Base-by-base conservation (phyloP, 2,797 vertebrate species). In the Fistularia commersonii region DNA sequence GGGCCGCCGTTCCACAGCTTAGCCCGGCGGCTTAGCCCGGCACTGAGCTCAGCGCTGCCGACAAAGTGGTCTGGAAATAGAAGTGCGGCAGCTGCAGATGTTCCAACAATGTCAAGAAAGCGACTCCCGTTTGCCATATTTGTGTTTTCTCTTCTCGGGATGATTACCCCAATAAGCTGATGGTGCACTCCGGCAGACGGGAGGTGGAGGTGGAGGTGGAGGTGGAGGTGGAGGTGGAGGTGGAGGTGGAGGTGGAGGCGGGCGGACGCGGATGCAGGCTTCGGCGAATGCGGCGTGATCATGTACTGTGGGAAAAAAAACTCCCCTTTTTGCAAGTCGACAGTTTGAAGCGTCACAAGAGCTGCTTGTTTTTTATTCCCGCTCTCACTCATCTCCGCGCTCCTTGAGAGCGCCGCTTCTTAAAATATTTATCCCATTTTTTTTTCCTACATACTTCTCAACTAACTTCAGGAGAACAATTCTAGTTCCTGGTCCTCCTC, bases 101-200 rank as follows among this genome's bases (percentile, higher is more conserved):
- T 69, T 85, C 48, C 42, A 71, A 80, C 80, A 73, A 64, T 71
- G 74, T 77, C 1, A 41, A 60, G 63, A 59, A 75, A 61, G 36
- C 43, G 10, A 48, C 59, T 47, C 54, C 49, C 3, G 12, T 55
- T 74, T 72, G 72, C 73, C 66, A 72, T 79, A 72, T 83, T 73
- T 80, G 75, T 79, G 72, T 80, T 79, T 73, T 75, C 66, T 66
- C 66, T 46, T 64, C 63, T 64, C 78, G 73, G 62, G 69, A 82
- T 81, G 76, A 80, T 79, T 81, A 80, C 74, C 59, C 65, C 79
- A 83, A 83, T 88, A 80, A 84, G 82, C 80, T 86, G 82, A 83
- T 83, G 74, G 73, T 82, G 87, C 81, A 82, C 50, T 83, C 69
- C 63, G 39, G 49, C 45, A 65, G 66, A 49, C 64, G 39, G n/a